phyloP scores from a whole-genome alignment of 2,113 vertebrate species.

The Channa argus region DNA sequence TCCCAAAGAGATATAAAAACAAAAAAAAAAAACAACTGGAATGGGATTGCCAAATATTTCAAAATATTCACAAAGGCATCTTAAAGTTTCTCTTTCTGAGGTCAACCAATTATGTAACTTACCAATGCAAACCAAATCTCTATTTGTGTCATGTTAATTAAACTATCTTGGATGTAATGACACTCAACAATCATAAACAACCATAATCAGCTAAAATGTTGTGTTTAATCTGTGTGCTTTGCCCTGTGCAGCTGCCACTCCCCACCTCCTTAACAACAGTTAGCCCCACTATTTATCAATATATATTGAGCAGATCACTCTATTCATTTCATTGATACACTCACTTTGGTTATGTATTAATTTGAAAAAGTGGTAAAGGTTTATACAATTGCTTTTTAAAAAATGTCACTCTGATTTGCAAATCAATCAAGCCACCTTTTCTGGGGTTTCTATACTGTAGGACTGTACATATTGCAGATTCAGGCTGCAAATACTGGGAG shows the following conservation, averaged over 20 bases:
- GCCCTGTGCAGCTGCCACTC: neutral
- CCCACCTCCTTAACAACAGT: too few relatives aligned
- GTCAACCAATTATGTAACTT: constrained; percentile 37
- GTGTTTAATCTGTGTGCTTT: neutral
- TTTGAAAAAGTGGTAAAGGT: neutral
- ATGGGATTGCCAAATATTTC: constrained; percentile 19
- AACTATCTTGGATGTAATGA: constrained; percentile 15
- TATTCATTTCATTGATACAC: neutral
- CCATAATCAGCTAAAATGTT: neutral
- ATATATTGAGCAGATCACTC: constrained; percentile 6
- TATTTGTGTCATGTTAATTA: constrained; percentile 32
- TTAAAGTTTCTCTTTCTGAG: constrained; percentile 10
- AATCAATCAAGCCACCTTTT: too few relatives aligned
- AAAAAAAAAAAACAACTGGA: constrained; percentile 31
- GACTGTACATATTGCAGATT: neutral
- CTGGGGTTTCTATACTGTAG: neutral
- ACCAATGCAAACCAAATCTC: constrained; percentile 18
- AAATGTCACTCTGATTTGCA: too few relatives aligned
- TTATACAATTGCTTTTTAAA: too few relatives aligned
- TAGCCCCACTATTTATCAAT: neutral
- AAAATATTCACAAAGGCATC: neutral
- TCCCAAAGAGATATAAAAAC: constrained; percentile 27
- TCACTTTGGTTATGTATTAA: constrained; percentile 6
- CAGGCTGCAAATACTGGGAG: neutral
- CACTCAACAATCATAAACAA: neutral